Conservation (phyloP, 2,888 invertebrate species). For the Cataglyphis cursor region DNA sequence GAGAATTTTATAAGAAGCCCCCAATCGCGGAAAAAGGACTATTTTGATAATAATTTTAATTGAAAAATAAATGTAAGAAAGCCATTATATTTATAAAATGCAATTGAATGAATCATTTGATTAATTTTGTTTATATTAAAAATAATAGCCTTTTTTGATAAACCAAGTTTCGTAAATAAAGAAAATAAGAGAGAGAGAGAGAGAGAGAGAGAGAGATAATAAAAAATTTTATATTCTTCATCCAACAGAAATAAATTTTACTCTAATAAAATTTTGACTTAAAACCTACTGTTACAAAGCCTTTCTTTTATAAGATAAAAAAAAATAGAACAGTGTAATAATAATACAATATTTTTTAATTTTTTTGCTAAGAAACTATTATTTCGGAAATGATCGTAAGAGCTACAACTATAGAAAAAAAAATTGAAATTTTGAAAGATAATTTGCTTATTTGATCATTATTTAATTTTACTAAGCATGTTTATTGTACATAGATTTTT, state of each 20-base stretch:
- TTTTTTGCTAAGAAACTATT: not conserved
- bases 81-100: not conserved
- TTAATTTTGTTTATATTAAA: not conserved
- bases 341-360: not conserved
- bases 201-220: not conserved
- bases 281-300: not conserved
- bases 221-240: not conserved
- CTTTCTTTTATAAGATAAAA: not conserved
- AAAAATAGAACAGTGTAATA: not conserved
- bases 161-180: not conserved
- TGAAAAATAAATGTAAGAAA: not conserved
- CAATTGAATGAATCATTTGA: not conserved
- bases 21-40: not conserved
- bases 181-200: not conserved
- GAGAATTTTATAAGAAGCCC: not conserved
- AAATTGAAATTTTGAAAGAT: not conserved
- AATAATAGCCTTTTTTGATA: not conserved
- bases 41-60: conserved; percentile 4
- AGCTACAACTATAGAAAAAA: conserved; percentile 10
- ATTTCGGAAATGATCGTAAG: not conserved
- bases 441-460: not conserved
- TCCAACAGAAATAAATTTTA: not conserved
- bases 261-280: not conserved
- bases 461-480: not conserved
- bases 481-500: not conserved